phyloP scores from a whole-genome alignment of 2,888 invertebrate species.

The Blera fallax region DNA sequence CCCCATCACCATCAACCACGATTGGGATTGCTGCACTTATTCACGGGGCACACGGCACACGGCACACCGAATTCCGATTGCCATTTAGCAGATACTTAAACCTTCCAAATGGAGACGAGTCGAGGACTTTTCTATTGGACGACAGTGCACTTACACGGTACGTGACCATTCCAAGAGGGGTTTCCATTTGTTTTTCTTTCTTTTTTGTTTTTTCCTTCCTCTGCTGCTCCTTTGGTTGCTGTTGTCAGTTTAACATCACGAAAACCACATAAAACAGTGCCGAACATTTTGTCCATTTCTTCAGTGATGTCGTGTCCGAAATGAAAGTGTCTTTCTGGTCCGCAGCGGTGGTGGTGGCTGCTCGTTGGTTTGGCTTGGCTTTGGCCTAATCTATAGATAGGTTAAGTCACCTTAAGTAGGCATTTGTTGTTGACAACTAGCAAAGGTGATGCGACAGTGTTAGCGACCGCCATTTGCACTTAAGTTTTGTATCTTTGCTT shows the following conservation, averaged over 20 bases:
- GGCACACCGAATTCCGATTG: constrained; percentile 64
- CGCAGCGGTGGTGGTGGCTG: constrained; percentile 42
- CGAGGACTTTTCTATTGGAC: constrained; percentile 35
- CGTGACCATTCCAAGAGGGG: constrained; percentile 45
- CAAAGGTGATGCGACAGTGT: constrained; percentile 53
- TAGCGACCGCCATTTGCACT: constrained; percentile 66
- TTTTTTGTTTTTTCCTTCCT: background rate
- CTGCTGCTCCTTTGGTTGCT: background rate
- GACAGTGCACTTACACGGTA: constrained; percentile 67
- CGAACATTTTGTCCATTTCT: constrained; percentile 69
- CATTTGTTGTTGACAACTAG: constrained; percentile 72
- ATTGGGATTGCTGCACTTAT: constrained; percentile 53
- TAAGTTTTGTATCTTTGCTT: constrained; percentile 38
- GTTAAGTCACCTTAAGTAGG: constrained; percentile 72
- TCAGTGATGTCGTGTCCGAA: constrained; percentile 13
- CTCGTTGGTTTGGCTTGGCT: constrained; percentile 67
- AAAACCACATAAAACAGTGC: constrained; percentile 73
- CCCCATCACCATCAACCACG: constrained; percentile 20
- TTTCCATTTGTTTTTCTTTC: background rate
- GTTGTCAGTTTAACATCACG: constrained; percentile 66
- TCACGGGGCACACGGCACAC: constrained; percentile 1
- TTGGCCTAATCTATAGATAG: constrained; percentile 69
- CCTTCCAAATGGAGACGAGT: constrained; percentile 56
- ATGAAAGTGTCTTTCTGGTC: background rate
- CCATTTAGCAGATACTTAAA: constrained; percentile 72